phyloP scores from a whole-genome alignment of 2,888 invertebrate species.

The Epistrophe grossulariae region DNA sequence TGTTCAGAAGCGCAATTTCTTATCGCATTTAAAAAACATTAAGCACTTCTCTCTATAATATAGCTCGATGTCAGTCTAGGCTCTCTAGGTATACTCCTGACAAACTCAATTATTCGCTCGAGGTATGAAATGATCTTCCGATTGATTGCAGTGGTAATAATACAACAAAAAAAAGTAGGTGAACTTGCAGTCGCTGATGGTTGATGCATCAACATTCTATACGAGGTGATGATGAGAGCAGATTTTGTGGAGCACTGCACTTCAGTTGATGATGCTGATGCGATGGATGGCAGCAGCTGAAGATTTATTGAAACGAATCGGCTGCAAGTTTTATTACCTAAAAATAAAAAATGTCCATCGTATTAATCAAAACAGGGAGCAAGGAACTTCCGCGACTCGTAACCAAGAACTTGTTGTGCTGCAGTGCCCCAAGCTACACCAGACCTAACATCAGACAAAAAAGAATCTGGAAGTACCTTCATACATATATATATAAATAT shows the following conservation, averaged over 20 bases:
- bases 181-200: conserved; percentile 27
- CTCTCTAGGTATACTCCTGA: conserved; percentile 14
- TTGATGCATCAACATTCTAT: neutral
- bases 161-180: conserved; percentile 41
- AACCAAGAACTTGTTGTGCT: conserved; percentile 69
- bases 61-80: conserved; percentile 1
- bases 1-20: conserved; percentile 50
- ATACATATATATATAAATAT: neutral
- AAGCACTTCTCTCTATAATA: conserved; percentile 20
- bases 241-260: conserved; percentile 11
- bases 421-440: conserved; percentile 26
- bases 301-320: conserved; percentile 43
- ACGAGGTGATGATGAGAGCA: conserved; percentile 23
- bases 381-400: conserved; percentile 39
- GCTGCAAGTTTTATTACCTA: conserved; percentile 57
- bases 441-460: conserved; percentile 6
- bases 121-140: conserved; percentile 72
- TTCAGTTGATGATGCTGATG: conserved; percentile 3
- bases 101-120: conserved; percentile 66
- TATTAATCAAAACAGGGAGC: conserved; percentile 60
- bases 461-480: conserved; percentile 2
- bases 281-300: conserved; percentile 32
- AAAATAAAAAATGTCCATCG: conserved; percentile 57
- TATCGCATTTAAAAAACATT: conserved; percentile 53
- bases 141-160: conserved; percentile 68